Base-by-base conservation (phyloP, 2,888 invertebrate species). In the Nemoura dubitans region DNA sequence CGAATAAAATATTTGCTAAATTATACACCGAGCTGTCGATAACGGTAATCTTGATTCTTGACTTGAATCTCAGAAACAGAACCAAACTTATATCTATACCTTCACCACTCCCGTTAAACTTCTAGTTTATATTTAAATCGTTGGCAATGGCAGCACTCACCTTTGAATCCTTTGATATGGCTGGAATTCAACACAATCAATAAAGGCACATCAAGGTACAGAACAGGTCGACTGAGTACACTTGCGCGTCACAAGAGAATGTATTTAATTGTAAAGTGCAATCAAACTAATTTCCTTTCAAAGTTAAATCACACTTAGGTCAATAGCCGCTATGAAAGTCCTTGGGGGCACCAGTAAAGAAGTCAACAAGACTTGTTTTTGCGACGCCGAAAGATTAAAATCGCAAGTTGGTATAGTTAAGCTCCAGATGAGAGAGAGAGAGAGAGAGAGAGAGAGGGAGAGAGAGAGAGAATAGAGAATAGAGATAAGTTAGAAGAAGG, bases 331-430 rank as follows among this genome's bases (percentile, higher is more conserved):
- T 1, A 59, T 21, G 59, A 59, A 36, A 59, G 59, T 59, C 59
- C 59, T 21, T 59, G 14, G 59, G 59, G 59, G 59, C 59, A 21
- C 6, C 59, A 10, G 59, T 59, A 59, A 59, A 59, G 14, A 59
- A 59, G 59, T 59, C 59, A 59, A 59, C 59, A 59, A 59, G 59
- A 59, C 59, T 59, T 59, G 59, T 59, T 59, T 36, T 59, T 59
- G 59, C 21, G 10, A 21, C 36, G 59, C 59, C 10, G 59, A 1
- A 59, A 59, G 59, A 59, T 59, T 59, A 59, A 59, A 59, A 59
- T 59, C 59, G 59, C 21, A 59, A 21, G 10, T 59, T 3, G 36
- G 36, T 36, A 36, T 36, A 36, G 36, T n/a, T n/a, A n/a, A n/a
- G n/a, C n/a, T n/a, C n/a, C n/a, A n/a, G n/a, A n/a, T n/a, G n/a